Conservation (phyloP, 2,888 invertebrate species). For the Drosophila lacicola region DNA sequence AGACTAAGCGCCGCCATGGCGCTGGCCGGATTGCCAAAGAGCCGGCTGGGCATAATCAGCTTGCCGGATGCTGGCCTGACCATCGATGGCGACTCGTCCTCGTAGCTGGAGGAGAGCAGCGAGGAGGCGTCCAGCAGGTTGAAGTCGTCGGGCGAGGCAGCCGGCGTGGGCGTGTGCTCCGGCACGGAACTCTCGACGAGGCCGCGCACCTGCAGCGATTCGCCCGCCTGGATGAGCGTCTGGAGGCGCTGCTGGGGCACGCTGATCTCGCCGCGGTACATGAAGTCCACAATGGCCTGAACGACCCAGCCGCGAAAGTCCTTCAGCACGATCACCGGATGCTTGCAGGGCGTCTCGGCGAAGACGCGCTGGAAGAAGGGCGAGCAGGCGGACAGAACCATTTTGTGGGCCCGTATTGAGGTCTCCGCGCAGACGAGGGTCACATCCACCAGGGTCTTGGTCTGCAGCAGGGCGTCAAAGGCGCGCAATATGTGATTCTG, state of each 20-base stretch:
- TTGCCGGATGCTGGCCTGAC: slow-evolving; percentile 82
- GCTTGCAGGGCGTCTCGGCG: slow-evolving; percentile 96
- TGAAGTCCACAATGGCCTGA: slow-evolving; percentile 95
- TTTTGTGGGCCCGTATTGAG: slow-evolving; percentile 95
- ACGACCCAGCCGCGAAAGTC: slow-evolving; percentile 96
- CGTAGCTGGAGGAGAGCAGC: slow-evolving; percentile 84
- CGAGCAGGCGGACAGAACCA: slow-evolving; percentile 94
- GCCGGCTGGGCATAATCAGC: slow-evolving; percentile 83
- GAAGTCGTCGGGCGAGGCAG: slow-evolving; percentile 84
- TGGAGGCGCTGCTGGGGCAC: slow-evolving; percentile 94
- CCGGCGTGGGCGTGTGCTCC: slow-evolving; percentile 84
- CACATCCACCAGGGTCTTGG: slow-evolving; percentile 94
- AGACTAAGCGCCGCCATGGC: slow-evolving; percentile 68
- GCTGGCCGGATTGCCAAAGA: slow-evolving; percentile 79
- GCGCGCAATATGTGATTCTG: slow-evolving; percentile 94
- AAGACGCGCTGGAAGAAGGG: slow-evolving; percentile 96
- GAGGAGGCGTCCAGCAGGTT: slow-evolving; percentile 81
- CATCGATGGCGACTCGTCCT: slow-evolving; percentile 85
- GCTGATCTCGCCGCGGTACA: slow-evolving; percentile 97
- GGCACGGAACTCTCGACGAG: slow-evolving; percentile 88
- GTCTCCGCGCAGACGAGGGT: slow-evolving; percentile 95
- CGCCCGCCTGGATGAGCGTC: slow-evolving; percentile 94
- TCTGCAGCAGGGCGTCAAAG: slow-evolving; percentile 94
- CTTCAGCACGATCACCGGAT: slow-evolving; percentile 96
- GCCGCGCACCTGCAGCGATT: slow-evolving; percentile 93